Conservation (phyloP, 2,888 invertebrate species). For the Macrophya alboannulata region DNA sequence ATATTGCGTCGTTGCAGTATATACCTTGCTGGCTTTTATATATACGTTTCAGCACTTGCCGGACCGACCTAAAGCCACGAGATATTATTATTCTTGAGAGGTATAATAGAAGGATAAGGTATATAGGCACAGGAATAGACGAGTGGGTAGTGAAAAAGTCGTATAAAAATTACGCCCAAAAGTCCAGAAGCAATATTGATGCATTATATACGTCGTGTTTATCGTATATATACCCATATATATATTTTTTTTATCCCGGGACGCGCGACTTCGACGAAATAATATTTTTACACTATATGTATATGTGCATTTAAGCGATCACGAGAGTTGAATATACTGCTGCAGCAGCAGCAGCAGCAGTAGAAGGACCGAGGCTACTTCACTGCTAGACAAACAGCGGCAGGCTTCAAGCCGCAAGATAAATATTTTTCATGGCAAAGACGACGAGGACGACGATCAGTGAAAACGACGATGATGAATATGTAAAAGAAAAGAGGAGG, state of each 20-base stretch:
- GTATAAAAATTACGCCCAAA: slow-evolving; percentile 66
- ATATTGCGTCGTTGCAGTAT: slow-evolving; percentile 1
- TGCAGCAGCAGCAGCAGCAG: neutral
- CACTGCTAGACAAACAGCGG: slow-evolving; percentile 63
- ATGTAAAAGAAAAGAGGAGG: neutral
- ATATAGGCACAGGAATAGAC: neutral
- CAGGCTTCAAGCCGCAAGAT: slow-evolving; percentile 60
- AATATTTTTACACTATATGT: slow-evolving; percentile 65
- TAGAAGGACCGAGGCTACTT: neutral
- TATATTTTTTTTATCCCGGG: slow-evolving; percentile 47
- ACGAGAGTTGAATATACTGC: neutral
- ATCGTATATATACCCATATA: no score
- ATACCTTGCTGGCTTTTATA: neutral
- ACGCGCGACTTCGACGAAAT: slow-evolving; percentile 58
- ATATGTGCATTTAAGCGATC: neutral
- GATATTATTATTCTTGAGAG: neutral
- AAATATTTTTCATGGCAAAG: slow-evolving; percentile 58
- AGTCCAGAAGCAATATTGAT: slow-evolving; percentile 62
- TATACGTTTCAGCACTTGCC: neutral
- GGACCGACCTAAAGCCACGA: neutral
- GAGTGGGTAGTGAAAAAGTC: slow-evolving; percentile 37
- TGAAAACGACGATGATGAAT: slow-evolving; percentile 13
- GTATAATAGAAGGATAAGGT: neutral
- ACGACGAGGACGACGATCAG: slow-evolving; percentile 12
- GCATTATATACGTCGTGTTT: slow-evolving; percentile 66